phyloP scores from a whole-genome alignment of 2,113 vertebrate species.

The Cololabis saira region DNA sequence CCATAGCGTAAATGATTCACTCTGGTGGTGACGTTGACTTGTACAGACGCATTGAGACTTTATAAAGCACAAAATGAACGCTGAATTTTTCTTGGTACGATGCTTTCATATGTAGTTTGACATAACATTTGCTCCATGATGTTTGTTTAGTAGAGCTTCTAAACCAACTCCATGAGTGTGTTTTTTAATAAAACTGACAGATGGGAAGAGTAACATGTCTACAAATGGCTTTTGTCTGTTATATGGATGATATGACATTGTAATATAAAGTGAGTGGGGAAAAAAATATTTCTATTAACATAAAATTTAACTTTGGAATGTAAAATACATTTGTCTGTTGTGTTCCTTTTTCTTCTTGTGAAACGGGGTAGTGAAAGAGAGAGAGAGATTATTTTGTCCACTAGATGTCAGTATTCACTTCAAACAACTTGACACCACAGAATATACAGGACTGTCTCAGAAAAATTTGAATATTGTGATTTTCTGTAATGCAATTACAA shows the following conservation, averaged over 20 bases:
- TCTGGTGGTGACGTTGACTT: conserved; percentile 17
- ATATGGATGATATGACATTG: conserved; percentile 64
- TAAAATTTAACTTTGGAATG: conserved; percentile 80
- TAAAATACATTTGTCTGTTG: conserved; percentile 45
- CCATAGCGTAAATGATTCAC: conserved; percentile 16
- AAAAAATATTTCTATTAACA: conserved; percentile 75
- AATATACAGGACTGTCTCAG: no score
- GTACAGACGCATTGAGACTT: conserved; percentile 59
- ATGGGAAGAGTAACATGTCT: conserved; percentile 31
- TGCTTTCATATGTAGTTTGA: conserved; percentile 59
- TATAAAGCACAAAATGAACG: conserved; percentile 56
- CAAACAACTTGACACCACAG: neutral
- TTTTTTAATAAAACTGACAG: conserved; percentile 55
- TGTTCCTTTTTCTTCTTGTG: conserved; percentile 5
- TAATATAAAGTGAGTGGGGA: conserved; percentile 70
- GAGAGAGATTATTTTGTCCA: conserved; percentile 42
- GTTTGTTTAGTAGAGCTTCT: conserved; percentile 62
- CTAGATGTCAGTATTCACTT: conserved; percentile 60
- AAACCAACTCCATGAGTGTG: conserved; percentile 60
- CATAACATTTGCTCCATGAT: conserved; percentile 52
- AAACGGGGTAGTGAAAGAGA: no score
- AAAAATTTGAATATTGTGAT: no score
- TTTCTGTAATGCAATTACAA: no score
- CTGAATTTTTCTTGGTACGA: conserved; percentile 42
- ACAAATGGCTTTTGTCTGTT: conserved; percentile 53